Conservation (phyloP, 2,797 vertebrate species). For the Antrozous pallidus region DNA sequence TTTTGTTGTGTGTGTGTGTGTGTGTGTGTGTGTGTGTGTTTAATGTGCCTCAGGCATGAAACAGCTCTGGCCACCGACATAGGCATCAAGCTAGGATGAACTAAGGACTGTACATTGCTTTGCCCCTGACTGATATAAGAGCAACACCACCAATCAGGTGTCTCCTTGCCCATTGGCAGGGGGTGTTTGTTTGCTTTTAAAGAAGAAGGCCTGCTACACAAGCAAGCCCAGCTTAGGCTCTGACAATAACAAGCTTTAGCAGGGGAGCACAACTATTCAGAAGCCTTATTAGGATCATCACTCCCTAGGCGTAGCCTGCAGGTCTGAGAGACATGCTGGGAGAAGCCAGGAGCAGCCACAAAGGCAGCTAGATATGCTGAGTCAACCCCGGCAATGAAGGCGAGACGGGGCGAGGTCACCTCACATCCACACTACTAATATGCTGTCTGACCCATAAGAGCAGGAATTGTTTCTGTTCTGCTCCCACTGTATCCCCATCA, state of each 20-base stretch:
- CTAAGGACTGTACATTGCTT: no score
- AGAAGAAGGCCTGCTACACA: not conserved
- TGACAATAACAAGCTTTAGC: not conserved
- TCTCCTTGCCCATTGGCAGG: no score
- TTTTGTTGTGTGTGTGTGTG: no score
- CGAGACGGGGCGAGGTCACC: not conserved
- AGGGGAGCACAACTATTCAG: not conserved
- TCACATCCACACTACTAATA: not conserved
- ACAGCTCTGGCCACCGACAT: no score
- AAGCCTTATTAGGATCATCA: not conserved
- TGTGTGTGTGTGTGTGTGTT: no score
- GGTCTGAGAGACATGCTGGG: not conserved
- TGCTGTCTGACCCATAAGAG: not conserved
- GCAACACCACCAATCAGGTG: no score
- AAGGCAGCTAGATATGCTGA: not conserved
- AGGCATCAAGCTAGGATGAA: no score
- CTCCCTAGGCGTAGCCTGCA: not conserved
- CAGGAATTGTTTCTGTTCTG: conserved; percentile 1
- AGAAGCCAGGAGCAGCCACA: conserved; percentile 8
- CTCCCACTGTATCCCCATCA: not conserved
- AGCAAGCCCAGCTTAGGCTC: not conserved
- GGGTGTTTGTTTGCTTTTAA: not conserved
- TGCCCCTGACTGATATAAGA: no score
- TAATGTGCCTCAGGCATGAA: no score
- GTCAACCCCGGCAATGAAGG: not conserved